Base-by-base conservation (phyloP, 2,113 vertebrate species). In the Cyprinus carpio region DNA sequence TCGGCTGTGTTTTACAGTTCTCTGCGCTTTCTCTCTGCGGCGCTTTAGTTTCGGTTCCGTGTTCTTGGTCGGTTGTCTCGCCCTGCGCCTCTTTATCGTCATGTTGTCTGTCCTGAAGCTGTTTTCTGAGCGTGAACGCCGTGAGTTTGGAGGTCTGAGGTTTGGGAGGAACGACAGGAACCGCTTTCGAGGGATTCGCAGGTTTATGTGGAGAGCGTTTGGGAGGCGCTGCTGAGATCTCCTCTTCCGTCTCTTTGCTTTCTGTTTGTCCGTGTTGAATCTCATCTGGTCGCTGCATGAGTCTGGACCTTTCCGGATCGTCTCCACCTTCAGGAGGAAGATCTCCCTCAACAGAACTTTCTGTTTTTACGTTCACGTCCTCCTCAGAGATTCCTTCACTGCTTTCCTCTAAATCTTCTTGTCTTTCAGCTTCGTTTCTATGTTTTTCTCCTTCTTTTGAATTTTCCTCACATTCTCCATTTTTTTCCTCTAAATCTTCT, bases 111-210 rank as follows among this genome's bases (percentile, higher is more conserved):
- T 90, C 85, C n/a, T 90, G 88, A 29, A 92, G 87, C 87, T 95
- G 93, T 18, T 93, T 92, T 34, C 92, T 93, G 40, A 93, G 89
- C 46, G 94, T 12, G 43, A 46, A 46, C 43, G 46, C 91, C 0
- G 93, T 96, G 37, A 96, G 86, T 81, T 91, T 96, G 78, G 96
- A 96, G 84, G 95, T 96, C 82, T 97, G 95, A 0, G 97, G 97
- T 78, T 98, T 98, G 0, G 97, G 97, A 0, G 97, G 96, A 4
- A 98, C 96, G 0, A 96, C 92, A 0, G 97, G 97, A 75, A 97
- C 95, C 0, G 96, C 94, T 86, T 93, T 96, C 0, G 89, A 94
- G 46, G 96, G 96, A 85, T 95, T 20, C 1, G 16, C 15, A 2
- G 4, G 1, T 43, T 74, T 74, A 1, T 16, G 31, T 1, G 34